Evolutionary conservation across 2,113 vertebrate genomes (phyloP).

Genomic region (Cyphomyrus discorhynchus): DNA sequence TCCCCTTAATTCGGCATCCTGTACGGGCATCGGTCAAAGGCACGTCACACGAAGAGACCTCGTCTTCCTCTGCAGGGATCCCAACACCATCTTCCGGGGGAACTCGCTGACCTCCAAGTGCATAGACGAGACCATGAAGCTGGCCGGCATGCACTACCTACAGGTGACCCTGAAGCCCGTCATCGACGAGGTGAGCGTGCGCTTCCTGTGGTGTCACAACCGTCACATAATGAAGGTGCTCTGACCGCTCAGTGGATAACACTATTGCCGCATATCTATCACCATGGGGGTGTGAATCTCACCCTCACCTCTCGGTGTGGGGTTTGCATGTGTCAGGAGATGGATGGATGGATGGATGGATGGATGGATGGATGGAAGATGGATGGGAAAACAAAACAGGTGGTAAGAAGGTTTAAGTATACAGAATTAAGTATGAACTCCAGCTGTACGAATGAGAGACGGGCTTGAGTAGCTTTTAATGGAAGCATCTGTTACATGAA

Average conservation of each 20-base stretch:
- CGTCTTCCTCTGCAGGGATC: constrained; percentile 66
- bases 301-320: background rate
- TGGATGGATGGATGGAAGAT: background rate
- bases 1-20: background rate
- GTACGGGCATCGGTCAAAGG: background rate
- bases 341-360: background rate
- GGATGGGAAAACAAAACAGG: background rate
- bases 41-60: background rate
- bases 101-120: constrained; percentile 96
- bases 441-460: background rate
- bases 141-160: constrained; percentile 95
- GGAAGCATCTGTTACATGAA: background rate
- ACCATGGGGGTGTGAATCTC: background rate
- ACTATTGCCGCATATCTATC: background rate
- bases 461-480: background rate
- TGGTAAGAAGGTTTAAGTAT: background rate
- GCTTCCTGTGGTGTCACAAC: background rate
- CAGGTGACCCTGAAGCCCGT: constrained; percentile 90
- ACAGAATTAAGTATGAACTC: background rate
- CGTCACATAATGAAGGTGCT: background rate
- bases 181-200: constrained; percentile 81
- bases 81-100: constrained; percentile 96
- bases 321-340: background rate
- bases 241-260: background rate
- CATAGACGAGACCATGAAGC: constrained; percentile 97